These are phyloP conservation scores for Cheirogaleus medius DNA, from an alignment of 2,113 vertebrate species.

Conservation along the genomic window DNA sequence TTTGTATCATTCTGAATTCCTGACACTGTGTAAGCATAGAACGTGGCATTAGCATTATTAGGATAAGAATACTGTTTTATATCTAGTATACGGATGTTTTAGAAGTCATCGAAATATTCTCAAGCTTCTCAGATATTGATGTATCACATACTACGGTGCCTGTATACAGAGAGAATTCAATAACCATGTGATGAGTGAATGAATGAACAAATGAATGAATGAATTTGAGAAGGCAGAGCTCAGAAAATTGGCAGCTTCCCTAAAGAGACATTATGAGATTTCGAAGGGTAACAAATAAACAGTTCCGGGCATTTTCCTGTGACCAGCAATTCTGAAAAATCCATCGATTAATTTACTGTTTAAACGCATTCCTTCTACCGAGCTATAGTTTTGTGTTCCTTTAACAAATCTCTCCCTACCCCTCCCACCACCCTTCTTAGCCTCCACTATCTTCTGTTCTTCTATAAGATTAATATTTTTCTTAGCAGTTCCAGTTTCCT, in stretches of 20 bases:
- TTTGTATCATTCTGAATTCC: background rate
- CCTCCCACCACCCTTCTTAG: background rate
- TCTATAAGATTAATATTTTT: too few relatives aligned
- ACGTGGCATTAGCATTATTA: background rate
- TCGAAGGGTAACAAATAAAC: background rate
- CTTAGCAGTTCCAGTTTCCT: background rate
- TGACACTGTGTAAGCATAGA: accelerated
- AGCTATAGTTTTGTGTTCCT: background rate
- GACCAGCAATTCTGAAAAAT: background rate
- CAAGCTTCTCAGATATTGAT: background rate
- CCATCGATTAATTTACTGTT: background rate
- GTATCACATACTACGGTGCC: background rate
- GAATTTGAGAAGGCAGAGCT: background rate
- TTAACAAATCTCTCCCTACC: background rate
- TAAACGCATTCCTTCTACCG: background rate
- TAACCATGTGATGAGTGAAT: too few relatives aligned
- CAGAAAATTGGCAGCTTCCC: background rate
- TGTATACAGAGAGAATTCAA: background rate
- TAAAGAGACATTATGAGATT: too few relatives aligned
- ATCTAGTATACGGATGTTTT: accelerated
- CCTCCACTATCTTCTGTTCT: background rate
- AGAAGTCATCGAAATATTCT: background rate
- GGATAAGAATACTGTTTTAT: accelerated
- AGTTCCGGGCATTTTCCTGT: background rate
- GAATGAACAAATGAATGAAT: background rate